Conservation (phyloP, 2,888 invertebrate species). For the Agrotis exclamationis region DNA sequence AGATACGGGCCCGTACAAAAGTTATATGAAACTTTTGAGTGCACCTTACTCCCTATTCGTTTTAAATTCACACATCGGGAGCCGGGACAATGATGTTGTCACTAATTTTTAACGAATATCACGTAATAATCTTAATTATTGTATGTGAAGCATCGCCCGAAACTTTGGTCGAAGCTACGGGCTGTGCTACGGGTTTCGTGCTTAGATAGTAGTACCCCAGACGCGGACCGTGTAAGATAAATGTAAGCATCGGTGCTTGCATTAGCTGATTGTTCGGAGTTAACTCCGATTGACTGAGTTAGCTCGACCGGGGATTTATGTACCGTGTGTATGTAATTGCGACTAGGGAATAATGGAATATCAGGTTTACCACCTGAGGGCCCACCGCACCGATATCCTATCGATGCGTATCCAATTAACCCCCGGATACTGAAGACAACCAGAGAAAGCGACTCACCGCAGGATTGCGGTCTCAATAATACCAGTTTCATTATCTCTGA, state of each 20-base stretch:
- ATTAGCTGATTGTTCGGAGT: constrained; percentile 81
- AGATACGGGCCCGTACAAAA: too few species aligned
- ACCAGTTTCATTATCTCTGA: constrained; percentile 73
- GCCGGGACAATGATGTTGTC: too few species aligned
- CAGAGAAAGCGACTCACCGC: constrained; percentile 60
- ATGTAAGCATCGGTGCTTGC: constrained; percentile 73
- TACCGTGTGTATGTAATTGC: constrained; percentile 68
- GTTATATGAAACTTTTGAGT: too few species aligned
- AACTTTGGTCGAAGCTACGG: too few species aligned
- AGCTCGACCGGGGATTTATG: constrained; percentile 57
- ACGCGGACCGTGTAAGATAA: constrained; percentile 53
- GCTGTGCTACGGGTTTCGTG: too few species aligned
- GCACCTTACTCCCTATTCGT: too few species aligned
- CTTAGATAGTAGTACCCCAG: too few species aligned
- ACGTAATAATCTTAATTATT: too few species aligned
- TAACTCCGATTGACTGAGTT: constrained; percentile 74
- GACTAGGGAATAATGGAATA: constrained; percentile 79
- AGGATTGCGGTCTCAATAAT: constrained; percentile 69
- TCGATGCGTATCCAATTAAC: constrained; percentile 78
- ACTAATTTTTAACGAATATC: too few species aligned
- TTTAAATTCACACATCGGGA: too few species aligned
- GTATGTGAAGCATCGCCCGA: too few species aligned
- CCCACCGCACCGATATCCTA: constrained; percentile 69
- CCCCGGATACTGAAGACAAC: constrained; percentile 63
- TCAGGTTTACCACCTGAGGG: constrained; percentile 72